Evolutionary conservation across 2,113 vertebrate species (phyloP).

Genomic region (Accipiter cooperii): DNA sequence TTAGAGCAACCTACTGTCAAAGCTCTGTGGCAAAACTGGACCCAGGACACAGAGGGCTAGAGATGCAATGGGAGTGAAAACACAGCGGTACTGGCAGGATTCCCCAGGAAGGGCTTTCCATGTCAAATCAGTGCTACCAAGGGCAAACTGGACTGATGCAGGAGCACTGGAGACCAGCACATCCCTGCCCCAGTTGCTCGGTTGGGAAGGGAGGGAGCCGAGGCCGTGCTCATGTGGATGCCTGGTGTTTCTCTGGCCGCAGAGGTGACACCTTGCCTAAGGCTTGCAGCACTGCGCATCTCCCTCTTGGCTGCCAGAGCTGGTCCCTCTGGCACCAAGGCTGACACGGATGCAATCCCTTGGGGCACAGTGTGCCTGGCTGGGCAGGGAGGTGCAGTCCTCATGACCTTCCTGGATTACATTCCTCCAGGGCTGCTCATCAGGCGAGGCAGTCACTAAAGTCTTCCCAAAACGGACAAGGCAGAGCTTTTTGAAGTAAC

Average conservation of each 20-base stretch:
- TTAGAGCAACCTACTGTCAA: neutral
- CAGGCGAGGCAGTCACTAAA: neutral
- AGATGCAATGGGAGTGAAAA: fast-evolving
- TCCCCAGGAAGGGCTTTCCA: neutral
- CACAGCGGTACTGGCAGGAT: neutral
- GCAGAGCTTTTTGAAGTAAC: neutral
- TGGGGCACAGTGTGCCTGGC: neutral
- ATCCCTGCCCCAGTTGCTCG: neutral
- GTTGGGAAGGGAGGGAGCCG: neutral
- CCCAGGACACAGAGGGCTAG: neutral
- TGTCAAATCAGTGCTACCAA: fast-evolving
- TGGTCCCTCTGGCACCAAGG: neutral
- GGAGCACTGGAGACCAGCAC: neutral
- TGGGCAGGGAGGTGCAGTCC: too few species aligned
- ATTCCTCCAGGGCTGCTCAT: neutral
- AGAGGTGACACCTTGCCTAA: neutral
- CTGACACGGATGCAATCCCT: fast-evolving
- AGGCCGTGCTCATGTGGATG: fast-evolving
- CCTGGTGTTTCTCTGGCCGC: fast-evolving
- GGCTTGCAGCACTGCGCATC: neutral
- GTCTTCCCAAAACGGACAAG: neutral
- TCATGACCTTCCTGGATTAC: neutral
- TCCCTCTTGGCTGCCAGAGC: neutral
- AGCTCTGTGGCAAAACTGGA: neutral
- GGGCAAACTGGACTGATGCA: fast-evolving